Base-by-base conservation (phyloP, 23 tunicate genomes). In the Phallusia fumigata region DNA sequence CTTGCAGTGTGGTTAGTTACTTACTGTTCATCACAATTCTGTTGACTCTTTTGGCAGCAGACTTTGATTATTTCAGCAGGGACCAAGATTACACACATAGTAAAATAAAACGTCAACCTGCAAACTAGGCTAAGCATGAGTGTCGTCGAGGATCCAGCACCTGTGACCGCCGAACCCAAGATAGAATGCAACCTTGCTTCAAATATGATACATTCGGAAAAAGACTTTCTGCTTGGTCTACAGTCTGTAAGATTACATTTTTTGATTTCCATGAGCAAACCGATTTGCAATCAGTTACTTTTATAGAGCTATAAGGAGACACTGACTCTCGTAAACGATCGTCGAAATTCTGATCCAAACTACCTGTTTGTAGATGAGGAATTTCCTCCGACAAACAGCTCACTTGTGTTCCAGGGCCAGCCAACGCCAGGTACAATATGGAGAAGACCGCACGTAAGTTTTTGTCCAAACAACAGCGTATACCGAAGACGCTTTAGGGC, bases 341-440 rank as follows among this genome's bases (percentile, higher is more conserved):
- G 44, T 19, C 81, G 44, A 24, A 10, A 49, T 19, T 34, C 31
- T 11, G 81, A 78, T 2, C 81, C 81, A 16, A 78, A 78, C 64
- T 78, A 78, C 32, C 26, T 78, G 64, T 78, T 78, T 44, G 64
- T 51, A 8, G 81, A 78, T 65, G 81, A 47, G 24, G 65, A 78
- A 32, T 78, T 78, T 78, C 81, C 64, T 34, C 81, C 81, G 15
- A 36, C 0, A 15, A 31, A 78, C 34, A 44, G 26, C 34, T 78
- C 81, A 12, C 30, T 78, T 18, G 81, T 78, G 12, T 78, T 32
- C 30, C 33, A n/a, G 18, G 81, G 64, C 26, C 81, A 45, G 36
- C 64, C 64, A 10, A 16, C 26, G 64, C 64, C 81, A 0, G 64
- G 64, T 16, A 47, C 64, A 78, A 30, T 34, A 16, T 78, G 81